Base-by-base conservation (phyloP, 2,888 invertebrate species). In the Melanchra persicariae region DNA sequence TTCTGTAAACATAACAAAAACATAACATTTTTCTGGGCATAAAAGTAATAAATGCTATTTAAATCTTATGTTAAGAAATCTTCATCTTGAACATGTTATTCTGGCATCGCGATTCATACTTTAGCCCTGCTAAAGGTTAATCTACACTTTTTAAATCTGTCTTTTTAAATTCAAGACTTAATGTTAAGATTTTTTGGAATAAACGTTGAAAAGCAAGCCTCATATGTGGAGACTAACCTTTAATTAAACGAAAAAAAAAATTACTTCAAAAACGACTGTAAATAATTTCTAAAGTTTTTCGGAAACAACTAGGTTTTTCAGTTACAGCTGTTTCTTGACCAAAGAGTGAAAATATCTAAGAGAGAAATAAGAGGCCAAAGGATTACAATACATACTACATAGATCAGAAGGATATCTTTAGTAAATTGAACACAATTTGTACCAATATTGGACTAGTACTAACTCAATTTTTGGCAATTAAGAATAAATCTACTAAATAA, bases 381-480 rank as follows among this genome's bases (percentile, higher is more conserved):
- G 72, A 59, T 54, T 37, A 49, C 34, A 76, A 60, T 34, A 57
- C 8, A 62, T 22, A 45, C 45, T 34, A 52, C 19, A 52, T 63
- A 51, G 19, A 58, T 26, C 9, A 43, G 26, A 57, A 58, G 19
- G 12, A 61, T 58, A 58, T 68, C 52, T 72, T 70, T 67, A 81
- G 59, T 54, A 73, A 40, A 69, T 30, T 79, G 82, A 84, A 85
- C 76, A 84, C 77, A 84, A 78, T 74, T 65, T 78, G 72, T 79
- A 77, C 61, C 60, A 74, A 64, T 64, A 71, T 51, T 59, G 58
- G 85, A 85, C 85, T 85, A 85, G 85, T 70, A 57, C 54, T 85
- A 72, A 79, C 72, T 57, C 62, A 78, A 52, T 80, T 75, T 85
- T 85, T 85, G 85, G 86, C 77, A 85, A 84, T 54, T 67, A 65